phyloP scores from a whole-genome alignment of 1,140 invertebrate genomes.

The Drosophila arawakana region DNA sequence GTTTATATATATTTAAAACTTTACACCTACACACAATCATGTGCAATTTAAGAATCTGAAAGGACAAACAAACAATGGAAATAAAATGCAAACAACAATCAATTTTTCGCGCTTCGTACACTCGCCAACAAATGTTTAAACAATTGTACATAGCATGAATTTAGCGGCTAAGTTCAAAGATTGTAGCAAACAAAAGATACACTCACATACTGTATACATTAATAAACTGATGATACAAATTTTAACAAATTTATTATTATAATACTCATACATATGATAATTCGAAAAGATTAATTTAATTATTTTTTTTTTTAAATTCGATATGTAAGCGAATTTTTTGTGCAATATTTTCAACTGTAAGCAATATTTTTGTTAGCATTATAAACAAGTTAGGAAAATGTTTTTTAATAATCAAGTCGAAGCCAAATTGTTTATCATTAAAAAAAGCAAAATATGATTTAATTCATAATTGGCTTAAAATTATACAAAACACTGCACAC shows the following conservation, averaged over 20 bases:
- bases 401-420: conserved; percentile 54
- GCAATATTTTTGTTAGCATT: conserved; percentile 70
- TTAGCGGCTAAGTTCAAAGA: conserved; percentile 37
- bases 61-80: conserved; percentile 17
- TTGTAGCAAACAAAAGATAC: conserved; percentile 16
- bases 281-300: conserved; percentile 4
- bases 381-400: conserved; percentile 46
- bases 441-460: conserved; percentile 4
- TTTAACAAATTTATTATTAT: conserved; percentile 19
- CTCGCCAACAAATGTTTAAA: conserved; percentile 30
- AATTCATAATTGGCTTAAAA: conserved; percentile 18
- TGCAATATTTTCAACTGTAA: conserved; percentile 55
- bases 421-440: conserved; percentile 14
- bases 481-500: conserved; percentile 17
- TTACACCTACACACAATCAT: neutral
- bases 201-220: conserved; percentile 8
- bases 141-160: conserved; percentile 54
- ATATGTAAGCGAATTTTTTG: conserved; percentile 29
- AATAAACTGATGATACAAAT: conserved; percentile 24
- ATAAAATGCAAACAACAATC: conserved; percentile 70
- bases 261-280: conserved; percentile 20
- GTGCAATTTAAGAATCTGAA: conserved; percentile 5
- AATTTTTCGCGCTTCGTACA: conserved; percentile 75
- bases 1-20: neutral
- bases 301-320: conserved; percentile 15